Conservation (phyloP, 2,113 vertebrate genomes). For the Amia ocellicauda region DNA sequence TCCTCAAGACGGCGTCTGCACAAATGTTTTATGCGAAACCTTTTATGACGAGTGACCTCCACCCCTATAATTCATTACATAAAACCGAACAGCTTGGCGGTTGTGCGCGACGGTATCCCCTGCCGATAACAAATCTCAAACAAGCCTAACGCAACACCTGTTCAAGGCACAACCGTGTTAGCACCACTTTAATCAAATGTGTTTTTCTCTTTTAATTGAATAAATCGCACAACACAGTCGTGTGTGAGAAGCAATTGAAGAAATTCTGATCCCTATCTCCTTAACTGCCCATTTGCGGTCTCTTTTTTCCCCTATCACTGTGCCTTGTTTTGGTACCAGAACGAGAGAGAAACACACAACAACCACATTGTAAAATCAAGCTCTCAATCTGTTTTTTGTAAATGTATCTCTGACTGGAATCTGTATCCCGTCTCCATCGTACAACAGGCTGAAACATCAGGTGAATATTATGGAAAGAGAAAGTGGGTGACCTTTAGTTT, state of each 20-base stretch:
- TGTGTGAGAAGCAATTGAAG: neutral
- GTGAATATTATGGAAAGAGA: constrained; percentile 12
- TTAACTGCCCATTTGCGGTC: neutral
- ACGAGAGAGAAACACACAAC: too few species aligned
- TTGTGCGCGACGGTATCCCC: neutral
- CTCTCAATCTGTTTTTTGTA: constrained; percentile 25
- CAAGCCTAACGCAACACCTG: neutral
- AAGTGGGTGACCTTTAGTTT: constrained; percentile 36
- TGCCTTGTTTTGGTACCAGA: constrained; percentile 13
- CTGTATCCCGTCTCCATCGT: constrained; percentile 24
- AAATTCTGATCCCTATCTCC: neutral
- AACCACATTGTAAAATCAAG: constrained; percentile 30
- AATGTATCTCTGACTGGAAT: constrained; percentile 29
- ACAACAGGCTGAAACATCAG: constrained; percentile 8
- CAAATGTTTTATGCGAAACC: neutral
- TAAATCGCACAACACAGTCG: neutral
- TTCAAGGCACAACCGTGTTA: neutral
- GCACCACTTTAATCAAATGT: neutral
- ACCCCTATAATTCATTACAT: neutral
- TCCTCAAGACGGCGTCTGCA: neutral
- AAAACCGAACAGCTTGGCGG: neutral
- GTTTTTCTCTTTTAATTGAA: constrained; percentile 11
- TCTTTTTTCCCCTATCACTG: too few species aligned
- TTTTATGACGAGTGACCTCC: neutral
- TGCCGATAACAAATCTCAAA: neutral